Base-by-base conservation (phyloP, 1,140 invertebrate species). In the Reticulitermes speratus region DNA sequence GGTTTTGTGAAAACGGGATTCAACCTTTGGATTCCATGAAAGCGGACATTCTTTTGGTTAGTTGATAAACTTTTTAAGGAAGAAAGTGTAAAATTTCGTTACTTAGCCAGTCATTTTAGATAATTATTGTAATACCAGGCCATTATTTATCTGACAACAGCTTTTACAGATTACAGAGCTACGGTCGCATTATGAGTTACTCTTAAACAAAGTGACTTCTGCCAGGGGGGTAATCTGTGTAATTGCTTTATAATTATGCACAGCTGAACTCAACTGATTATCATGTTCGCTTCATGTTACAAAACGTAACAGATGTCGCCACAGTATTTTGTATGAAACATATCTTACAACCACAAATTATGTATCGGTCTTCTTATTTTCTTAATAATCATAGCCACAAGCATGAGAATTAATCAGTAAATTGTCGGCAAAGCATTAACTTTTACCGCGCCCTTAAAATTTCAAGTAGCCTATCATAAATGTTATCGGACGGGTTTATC, bases 151-250 rank as follows among this genome's bases (percentile, higher is more conserved):
- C 45, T 48, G 45, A 48, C 45, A 48, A 48, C 45, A 48, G 45
- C 9, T 16, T 48, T 2, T 48, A 48, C 9, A 48, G 9, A 48
- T 48, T 48, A 48, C 45, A 48, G 14, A 48, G 14, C 9, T 16
- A 12, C 9, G 14, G 45, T 6, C 45, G 3, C 7, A 2, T 48
- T 48, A 7, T 65, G 59, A 65, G 12, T 12, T 12, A 23, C 21
- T 12, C 59, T 65, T n/a, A 65, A 65, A 65, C n/a, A 9, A 75
- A 75, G 65, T 75, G n/a, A 75, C 25, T 75, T n/a, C 7, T 75
- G 65, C n/a, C 65, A 75, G n/a, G n/a, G n/a, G n/a, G 65, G 65
- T 75, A 30, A 75, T 75, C n/a, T 75, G 65, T 75, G 19, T 65
- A 75, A 75, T 30, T 30, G 16, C n/a, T 75, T 75, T 75, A 30